Base-by-base conservation (phyloP, 2,888 invertebrate species). In the Congeria kusceri region DNA sequence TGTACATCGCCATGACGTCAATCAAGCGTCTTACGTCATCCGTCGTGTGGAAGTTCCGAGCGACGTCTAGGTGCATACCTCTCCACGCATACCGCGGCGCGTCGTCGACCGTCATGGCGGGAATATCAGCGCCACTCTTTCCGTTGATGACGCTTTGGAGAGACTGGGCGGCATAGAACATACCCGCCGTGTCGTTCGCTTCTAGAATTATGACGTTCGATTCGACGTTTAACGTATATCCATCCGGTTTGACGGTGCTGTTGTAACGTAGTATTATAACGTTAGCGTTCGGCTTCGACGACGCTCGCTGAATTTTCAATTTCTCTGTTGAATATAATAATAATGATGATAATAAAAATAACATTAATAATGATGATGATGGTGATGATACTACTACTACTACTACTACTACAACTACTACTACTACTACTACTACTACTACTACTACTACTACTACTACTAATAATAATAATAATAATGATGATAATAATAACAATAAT, bases 1-100 rank as follows among this genome's bases (percentile, higher is more conserved):
- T 93, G 83, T 92, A 93, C 86, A 86, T 86, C 0, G 91, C 88
- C 93, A 93, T 93, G 13, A 79, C 88, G 13, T 90, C 89, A 32
- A 93, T 74, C 20, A 92, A 64, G 32, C 84, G 76, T 39, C 89
- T 78, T 11, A 91, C 68, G 23, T 86, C 86, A 9, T 78, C 80
- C 47, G 90, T 88, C 0, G 74, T 44, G 32, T 88, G 88, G 67
- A 93, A 93, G 76, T 92, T 91, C 27, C 91, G 63, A 0, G 83
- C 83, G 7, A 89, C 84, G 65, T 91, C 91, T 18, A 89, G 57
- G 62, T 88, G 83, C 87, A 90, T 87, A 7, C 91, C 89, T 9
- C 91, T 70, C 68, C 85, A 88, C 4, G 64, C 59, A 77, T 81
- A 89, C 9, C 89, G 74, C 27, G 91, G 90, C 32, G 77, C 84